These are phyloP conservation scores for Phrynocephalus forsythii DNA, from an alignment of 2,797 vertebrate genomes.

Conservation along the genomic window DNA sequence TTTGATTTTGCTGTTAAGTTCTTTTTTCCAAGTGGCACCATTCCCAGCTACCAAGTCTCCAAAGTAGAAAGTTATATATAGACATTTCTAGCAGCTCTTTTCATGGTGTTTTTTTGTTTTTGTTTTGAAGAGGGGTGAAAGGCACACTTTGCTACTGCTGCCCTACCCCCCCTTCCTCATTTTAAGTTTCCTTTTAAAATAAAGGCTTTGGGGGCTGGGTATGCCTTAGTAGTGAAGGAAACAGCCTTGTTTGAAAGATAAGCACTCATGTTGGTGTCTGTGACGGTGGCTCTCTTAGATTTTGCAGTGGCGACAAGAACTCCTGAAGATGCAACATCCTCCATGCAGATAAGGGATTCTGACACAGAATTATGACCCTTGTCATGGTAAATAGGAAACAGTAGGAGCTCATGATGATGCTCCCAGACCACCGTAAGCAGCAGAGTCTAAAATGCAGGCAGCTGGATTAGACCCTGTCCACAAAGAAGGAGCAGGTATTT, in stretches of 20 bases:
- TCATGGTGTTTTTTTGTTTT: not conserved
- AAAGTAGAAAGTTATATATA: conserved; percentile 35
- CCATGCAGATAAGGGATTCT: not conserved
- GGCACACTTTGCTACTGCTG: not conserved
- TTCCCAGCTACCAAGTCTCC: not conserved
- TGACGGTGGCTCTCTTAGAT: not conserved
- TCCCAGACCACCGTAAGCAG: too few relatives aligned
- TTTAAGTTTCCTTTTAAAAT: not conserved
- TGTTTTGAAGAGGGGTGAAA: not conserved
- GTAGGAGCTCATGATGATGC: too few relatives aligned
- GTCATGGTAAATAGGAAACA: too few relatives aligned
- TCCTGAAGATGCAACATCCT: not conserved
- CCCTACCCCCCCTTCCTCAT: too few relatives aligned
- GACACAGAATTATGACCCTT: not conserved
- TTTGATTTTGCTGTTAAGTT: too few relatives aligned
- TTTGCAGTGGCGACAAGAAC: too few relatives aligned
- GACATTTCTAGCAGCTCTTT: conserved; percentile 26
- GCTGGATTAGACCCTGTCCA: too few relatives aligned
- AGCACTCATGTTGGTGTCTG: too few relatives aligned
- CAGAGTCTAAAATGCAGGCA: too few relatives aligned
- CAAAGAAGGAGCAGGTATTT: too few relatives aligned
- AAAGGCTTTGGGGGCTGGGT: too few relatives aligned
- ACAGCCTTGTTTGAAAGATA: not conserved
- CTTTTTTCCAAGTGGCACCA: not conserved
- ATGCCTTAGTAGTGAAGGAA: not conserved